phyloP scores from a whole-genome alignment of 2,797 vertebrate species.

The Hyperoplus immaculatus region DNA sequence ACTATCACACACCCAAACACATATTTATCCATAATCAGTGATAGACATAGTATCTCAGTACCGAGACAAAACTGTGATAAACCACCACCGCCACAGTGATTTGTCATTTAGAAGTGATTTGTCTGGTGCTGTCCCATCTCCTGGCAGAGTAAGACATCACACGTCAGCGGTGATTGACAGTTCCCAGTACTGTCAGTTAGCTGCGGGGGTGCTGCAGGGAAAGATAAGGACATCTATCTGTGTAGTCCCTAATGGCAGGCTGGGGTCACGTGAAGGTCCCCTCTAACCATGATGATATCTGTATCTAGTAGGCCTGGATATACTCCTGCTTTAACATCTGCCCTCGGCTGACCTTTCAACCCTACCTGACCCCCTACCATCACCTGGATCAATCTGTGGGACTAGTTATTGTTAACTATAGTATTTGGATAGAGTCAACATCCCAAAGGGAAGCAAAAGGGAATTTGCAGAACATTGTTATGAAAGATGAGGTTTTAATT shows the following conservation, averaged over 20 bases:
- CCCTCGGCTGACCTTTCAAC: constrained; percentile 71
- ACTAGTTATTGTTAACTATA: constrained; percentile 16
- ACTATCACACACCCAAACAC: constrained; percentile 37
- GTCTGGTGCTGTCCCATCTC: constrained; percentile 78
- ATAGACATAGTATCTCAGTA: constrained; percentile 50
- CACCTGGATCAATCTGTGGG: constrained; percentile 18
- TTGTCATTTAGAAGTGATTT: constrained; percentile 78
- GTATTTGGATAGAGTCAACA: background rate
- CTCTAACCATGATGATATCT: constrained; percentile 69
- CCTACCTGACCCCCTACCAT: constrained; percentile 44
- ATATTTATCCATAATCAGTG: constrained; percentile 62
- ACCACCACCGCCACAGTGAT: constrained; percentile 66
- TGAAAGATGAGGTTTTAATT: background rate
- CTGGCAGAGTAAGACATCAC: constrained; percentile 78
- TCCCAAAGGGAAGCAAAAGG: background rate
- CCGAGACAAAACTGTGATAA: constrained; percentile 58
- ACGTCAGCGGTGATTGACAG: constrained; percentile 82
- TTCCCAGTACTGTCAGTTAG: constrained; percentile 78
- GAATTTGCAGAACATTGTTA: background rate
- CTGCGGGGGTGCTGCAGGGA: constrained; percentile 81
- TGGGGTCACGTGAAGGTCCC: constrained; percentile 79
- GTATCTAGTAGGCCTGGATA: constrained; percentile 70
- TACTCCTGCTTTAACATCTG: constrained; percentile 73
- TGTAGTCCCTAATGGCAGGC: constrained; percentile 77
- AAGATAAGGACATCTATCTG: constrained; percentile 84